Base-by-base conservation (phyloP, 1,140 invertebrate species). In the Elymnias hypermnestra region DNA sequence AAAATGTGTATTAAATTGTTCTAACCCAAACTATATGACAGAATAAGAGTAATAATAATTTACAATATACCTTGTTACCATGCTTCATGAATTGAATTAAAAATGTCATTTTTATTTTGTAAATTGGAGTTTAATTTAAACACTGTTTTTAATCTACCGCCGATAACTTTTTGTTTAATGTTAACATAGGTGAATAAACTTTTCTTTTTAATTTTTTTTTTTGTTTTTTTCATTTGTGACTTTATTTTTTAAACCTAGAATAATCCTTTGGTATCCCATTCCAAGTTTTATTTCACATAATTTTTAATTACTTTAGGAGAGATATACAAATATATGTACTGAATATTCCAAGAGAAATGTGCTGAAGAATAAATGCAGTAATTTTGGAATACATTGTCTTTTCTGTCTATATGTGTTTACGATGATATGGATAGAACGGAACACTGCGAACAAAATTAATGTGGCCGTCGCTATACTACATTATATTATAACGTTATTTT, bases 41-140 rank as follows among this genome's bases (percentile, higher is more conserved):
- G 74, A 77, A 56, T 63, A 69, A 60, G 69, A 75, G 76, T 74
- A 73, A 79, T 66, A 73, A 78, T 82, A 69, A 81, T 71, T 74
- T 77, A 81, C 64, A 74, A 79, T 82, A 82, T 82, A 83, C 71
- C 77, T 83, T 81, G 81, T 83, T 84, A 83, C 74, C 78, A 77
- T 72, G 74, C 78, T 83, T 81, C 68, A 76, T 76, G 65, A 82
- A 82, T 78, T 81, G 70, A 83, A 79, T 69, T 84, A 82, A 84
- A 82, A n/a, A 82, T 66, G 74, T 84, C 71, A 81, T 84, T 83
- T 83, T 84, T 81, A 81, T 84, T 84, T 83, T 84, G 72, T 83
- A 81, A 26, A 63, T 46, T 58, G 46, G 53, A 51, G 62, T 83
- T 79, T 83, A 48, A 69, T 72, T 75, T 65, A 22, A 33, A 39